phyloP scores from a whole-genome alignment of 37 sponge, comb jelly and placozoan species.

The Halichondria panicea region DNA sequence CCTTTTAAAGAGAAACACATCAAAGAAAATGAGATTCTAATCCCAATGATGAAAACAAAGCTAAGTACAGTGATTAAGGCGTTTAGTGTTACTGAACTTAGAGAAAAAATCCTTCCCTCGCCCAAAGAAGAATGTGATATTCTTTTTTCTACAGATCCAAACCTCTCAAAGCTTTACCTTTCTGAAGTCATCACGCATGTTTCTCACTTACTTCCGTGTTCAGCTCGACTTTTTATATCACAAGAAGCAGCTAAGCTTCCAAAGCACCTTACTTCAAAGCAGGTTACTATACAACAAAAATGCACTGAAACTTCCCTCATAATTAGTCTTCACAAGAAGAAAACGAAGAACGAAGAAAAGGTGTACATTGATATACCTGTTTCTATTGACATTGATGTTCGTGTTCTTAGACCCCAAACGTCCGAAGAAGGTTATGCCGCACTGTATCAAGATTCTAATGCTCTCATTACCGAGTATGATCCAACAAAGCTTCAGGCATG shows the following conservation, averaged over 20 bases:
- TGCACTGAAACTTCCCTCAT: neutral
- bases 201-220: neutral
- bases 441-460: neutral
- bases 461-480: slow-evolving; percentile 4
- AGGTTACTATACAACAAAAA: neutral
- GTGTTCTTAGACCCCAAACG: neutral
- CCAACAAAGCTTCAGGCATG: slow-evolving; percentile 14
- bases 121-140: slow-evolving; percentile 2
- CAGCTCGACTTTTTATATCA: neutral
- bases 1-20: neutral
- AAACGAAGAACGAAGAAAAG: neutral
- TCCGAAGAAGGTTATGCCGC: neutral
- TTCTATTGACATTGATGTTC: neutral
- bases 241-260: neutral
- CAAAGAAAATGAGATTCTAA: neutral
- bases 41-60: neutral
- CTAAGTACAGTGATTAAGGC: neutral
- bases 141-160: slow-evolving; percentile 6
- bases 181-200: neutral
- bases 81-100: neutral
- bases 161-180: slow-evolving; percentile 2
- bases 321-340: neutral
- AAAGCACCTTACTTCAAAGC: neutral
- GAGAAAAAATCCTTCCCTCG: neutral
- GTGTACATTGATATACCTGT: slow-evolving; percentile 10